Percentiles rank a stretch among this genome's conserved stretches.
These are phyloP conservation scores for Oenanthe melanoleuca DNA, from an alignment of 2,113 vertebrate genomes.

Conservation along the genomic window DNA sequence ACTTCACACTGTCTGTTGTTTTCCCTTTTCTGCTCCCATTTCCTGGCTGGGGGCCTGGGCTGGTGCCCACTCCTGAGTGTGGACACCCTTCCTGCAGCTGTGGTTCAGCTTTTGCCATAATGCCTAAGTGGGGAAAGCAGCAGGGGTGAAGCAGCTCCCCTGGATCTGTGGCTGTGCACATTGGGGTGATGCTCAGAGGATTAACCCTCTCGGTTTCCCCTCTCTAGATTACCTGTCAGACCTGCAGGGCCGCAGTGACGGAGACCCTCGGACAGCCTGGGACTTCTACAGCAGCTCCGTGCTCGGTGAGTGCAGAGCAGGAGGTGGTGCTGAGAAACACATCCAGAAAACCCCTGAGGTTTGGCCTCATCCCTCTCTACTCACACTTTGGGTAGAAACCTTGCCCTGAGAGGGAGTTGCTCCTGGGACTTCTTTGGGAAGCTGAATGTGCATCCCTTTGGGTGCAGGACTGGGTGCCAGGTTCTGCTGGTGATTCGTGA, in stretches of 20 bases:
- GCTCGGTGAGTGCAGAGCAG: constrained; percentile 82
- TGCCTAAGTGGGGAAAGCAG: background rate
- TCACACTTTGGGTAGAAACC: rapidly evolving
- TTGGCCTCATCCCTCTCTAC: background rate
- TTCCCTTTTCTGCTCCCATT: background rate
- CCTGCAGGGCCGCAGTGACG: constrained; percentile 87
- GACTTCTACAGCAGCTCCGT: constrained; percentile 96
- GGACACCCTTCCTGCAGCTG: background rate
- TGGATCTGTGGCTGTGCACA: background rate
- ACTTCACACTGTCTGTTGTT: background rate
- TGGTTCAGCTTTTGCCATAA: background rate
- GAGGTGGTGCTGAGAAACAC: background rate
- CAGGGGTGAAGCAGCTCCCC: background rate
- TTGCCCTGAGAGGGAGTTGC: background rate
- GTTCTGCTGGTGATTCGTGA: background rate
- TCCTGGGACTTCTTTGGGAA: background rate
- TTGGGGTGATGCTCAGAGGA: background rate
- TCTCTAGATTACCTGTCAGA: constrained; percentile 91
- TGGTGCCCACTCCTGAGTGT: background rate
- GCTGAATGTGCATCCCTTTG: background rate
- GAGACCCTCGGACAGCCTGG: constrained; percentile 88
- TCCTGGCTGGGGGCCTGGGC: background rate
- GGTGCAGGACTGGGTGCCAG: background rate
- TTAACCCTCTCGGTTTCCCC: background rate
- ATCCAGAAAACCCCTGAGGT: rapidly evolving